These are phyloP conservation scores for Corythornis cristatus DNA, from an alignment of 2,113 vertebrate genomes.

Conservation along the genomic window DNA sequence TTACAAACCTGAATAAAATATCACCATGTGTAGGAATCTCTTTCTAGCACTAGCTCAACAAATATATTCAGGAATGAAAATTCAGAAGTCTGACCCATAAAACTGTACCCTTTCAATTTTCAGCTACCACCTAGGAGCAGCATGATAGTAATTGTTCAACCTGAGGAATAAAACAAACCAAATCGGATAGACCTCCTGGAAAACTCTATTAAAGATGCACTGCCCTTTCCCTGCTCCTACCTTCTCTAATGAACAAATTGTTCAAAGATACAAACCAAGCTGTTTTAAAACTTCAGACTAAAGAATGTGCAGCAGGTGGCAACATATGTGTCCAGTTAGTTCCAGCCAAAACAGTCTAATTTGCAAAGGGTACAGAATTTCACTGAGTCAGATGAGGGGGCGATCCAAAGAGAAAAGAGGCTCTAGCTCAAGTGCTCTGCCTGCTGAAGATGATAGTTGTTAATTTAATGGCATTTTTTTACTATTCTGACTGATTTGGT, in stretches of 20 bases:
- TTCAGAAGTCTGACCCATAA: not conserved
- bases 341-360: constrained; percentile 77
- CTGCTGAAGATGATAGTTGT: not conserved
- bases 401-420: not conserved
- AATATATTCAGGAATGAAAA: not conserved
- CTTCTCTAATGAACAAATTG: constrained; percentile 43
- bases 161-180: not conserved
- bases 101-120: not conserved
- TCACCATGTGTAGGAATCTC: not conserved
- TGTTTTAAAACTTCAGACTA: constrained; percentile 49
- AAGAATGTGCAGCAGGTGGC: constrained; percentile 71
- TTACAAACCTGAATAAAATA: not conserved
- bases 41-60: not conserved
- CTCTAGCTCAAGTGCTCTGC: constrained; percentile 37
- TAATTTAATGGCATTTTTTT: constrained; percentile 45
- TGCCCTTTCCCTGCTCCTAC: not conserved
- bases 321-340: constrained; percentile 70
- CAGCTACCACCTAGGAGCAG: not conserved
- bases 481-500: not conserved
- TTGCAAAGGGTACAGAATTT: constrained; percentile 64
- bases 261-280: constrained; percentile 57
- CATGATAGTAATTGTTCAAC: not conserved
- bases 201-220: not conserved
- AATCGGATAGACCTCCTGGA: not conserved
- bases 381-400: constrained; percentile 71